Base-by-base conservation (phyloP, 2,797 vertebrate species). In the Cetoscarus ocellatus region DNA sequence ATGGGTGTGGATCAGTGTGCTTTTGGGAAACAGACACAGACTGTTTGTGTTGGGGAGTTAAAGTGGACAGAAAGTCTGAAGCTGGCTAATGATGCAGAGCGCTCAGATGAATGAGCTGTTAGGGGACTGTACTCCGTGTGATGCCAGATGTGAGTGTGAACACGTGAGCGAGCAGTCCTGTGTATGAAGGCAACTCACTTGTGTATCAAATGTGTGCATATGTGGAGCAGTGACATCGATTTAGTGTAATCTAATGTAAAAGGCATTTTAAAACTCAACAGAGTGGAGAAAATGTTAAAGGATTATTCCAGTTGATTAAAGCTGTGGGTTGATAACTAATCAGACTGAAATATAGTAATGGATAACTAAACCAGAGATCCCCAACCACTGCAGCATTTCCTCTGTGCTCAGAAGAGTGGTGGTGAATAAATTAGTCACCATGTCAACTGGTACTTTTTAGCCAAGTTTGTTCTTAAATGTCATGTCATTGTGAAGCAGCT, bases 1-100 rank as follows among this genome's bases (percentile, higher is more conserved):
- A 61, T 79, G 81, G 73, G 73, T 70, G 75, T 65, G 55, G 72
- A 83, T 84, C 75, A 77, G 61, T 67, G 44, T 49, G 14, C 73
- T 81, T 73, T 64, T 73, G 57, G 76, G 69, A 71, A 77, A 77
- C 65, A 76, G 64, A 76, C 43, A 47, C 54, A 75, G 65, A 70
- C 19, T 11, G 57, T 78, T 61, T 77, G 48, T 79, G 61, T 77
- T n/a, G n/a, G 65, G 53, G 44, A 63, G 44, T 55, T 64, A 45
- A 64, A 72, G 47, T 65, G 36, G 39, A 10, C 59, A 8, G 54
- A 9, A 60, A 65, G 73, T 66, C 47, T 5, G 10, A 61, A 70
- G 62, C 17, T 39, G 35, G 43, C 53, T 56, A 53, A 73, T 54
- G 63, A 79, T 42, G 18, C 52, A 35, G n/a, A 61, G 49, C 40